phyloP scores from a whole-genome alignment of 2,797 vertebrate genomes.

The Anguilla obscura region DNA sequence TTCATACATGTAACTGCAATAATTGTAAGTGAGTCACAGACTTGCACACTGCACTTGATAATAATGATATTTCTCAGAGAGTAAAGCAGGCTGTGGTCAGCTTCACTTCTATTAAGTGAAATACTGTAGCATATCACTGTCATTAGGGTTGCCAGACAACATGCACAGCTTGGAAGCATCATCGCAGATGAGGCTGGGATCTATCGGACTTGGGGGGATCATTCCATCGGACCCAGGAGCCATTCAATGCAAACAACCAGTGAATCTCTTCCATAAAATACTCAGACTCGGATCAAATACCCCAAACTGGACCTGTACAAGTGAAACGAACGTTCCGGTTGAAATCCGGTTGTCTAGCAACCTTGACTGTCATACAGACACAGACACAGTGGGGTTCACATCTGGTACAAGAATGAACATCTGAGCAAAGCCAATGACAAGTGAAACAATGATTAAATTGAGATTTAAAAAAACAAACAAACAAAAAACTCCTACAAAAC shows the following conservation, averaged over 20 bases:
- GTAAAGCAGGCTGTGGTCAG: background rate
- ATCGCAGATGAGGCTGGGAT: too few species aligned
- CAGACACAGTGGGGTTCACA: background rate
- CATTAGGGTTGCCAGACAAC: too few species aligned
- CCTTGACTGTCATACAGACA: background rate
- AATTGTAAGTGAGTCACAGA: background rate
- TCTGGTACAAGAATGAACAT: background rate
- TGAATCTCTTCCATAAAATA: too few species aligned
- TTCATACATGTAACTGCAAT: too few species aligned
- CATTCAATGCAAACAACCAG: too few species aligned
- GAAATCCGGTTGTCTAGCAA: too few species aligned
- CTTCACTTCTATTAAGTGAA: background rate
- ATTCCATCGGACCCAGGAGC: too few species aligned
- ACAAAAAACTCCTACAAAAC: background rate
- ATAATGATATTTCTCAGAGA: background rate
- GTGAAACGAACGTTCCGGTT: too few species aligned
- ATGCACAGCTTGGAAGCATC: too few species aligned
- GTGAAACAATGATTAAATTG: background rate
- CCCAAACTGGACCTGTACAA: too few species aligned
- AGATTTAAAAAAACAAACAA: background rate
- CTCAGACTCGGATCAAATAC: too few species aligned
- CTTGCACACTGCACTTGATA: background rate
- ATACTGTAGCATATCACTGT: background rate
- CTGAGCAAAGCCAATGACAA: background rate
- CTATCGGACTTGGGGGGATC: too few species aligned